Conservation (phyloP, 2,888 invertebrate species). For the Synanthedon formicaeformis region DNA sequence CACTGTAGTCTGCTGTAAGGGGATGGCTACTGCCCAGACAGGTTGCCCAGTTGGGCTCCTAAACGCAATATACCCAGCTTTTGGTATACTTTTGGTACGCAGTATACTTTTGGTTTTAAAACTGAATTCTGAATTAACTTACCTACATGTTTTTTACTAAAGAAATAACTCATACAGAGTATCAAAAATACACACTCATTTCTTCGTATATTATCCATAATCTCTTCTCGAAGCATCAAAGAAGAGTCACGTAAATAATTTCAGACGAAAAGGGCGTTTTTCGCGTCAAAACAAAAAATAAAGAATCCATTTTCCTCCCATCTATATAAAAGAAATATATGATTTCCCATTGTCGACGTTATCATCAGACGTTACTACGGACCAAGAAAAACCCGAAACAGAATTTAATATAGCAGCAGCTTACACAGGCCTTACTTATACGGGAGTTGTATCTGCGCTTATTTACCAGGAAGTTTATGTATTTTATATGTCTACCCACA, state of each 20-base stretch:
- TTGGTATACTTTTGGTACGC: neutral
- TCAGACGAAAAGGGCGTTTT: conserved; percentile 20
- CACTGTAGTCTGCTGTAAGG: too few species aligned
- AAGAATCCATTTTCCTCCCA: conserved; percentile 33
- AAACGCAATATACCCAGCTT: neutral
- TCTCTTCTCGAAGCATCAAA: conserved; percentile 1
- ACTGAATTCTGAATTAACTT: neutral
- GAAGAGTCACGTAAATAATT: conserved; percentile 35
- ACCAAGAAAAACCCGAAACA: conserved; percentile 44
- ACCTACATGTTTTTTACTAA: neutral
- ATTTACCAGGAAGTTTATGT: conserved; percentile 67
- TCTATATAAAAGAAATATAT: conserved; percentile 41
- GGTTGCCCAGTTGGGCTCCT: too few species aligned
- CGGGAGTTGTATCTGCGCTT: conserved; percentile 59
- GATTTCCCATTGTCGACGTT: conserved; percentile 47
- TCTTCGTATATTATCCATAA: neutral
- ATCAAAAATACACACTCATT: neutral
- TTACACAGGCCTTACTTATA: conserved; percentile 42
- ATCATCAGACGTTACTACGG: conserved; percentile 36
- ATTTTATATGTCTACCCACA: conserved; percentile 45
- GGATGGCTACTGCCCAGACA: too few species aligned
- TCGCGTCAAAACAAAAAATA: conserved; percentile 32
- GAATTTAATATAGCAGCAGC: conserved; percentile 63
- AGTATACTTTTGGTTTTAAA: neutral
- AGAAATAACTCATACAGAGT: neutral